These are phyloP conservation scores for Epizoanthus scotinus DNA, from an alignment of 92 coral and sea anemone species.

Conservation along the genomic window DNA sequence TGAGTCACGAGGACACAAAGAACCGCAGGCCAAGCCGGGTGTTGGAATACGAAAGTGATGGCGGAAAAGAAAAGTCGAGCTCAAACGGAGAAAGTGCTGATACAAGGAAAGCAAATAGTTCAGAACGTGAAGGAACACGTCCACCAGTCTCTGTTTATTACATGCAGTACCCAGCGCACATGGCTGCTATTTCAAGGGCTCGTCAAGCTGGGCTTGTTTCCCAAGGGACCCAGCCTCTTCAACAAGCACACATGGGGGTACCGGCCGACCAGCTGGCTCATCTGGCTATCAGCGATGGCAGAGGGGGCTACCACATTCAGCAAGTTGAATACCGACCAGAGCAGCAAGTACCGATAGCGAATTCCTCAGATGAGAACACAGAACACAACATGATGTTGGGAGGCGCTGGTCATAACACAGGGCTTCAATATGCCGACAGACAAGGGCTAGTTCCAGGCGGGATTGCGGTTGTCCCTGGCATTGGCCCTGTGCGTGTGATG, in stretches of 20 bases:
- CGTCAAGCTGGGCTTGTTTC: conserved; percentile 34
- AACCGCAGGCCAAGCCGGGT: conserved; percentile 33
- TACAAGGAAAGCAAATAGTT: conserved; percentile 5
- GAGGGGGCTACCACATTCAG: conserved; percentile 36
- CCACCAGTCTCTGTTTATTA: conserved; percentile 35
- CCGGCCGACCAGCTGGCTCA: conserved; percentile 38
- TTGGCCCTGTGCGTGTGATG: conserved; percentile 80
- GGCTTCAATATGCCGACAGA: conserved; percentile 79
- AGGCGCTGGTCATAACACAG: conserved; percentile 41
- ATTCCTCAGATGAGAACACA: conserved; percentile 60
- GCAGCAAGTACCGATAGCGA: conserved; percentile 89
- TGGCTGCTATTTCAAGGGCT: conserved; percentile 41
- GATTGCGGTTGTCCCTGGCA: conserved; percentile 78
- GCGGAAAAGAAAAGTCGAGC: conserved; percentile 38
- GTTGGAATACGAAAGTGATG: conserved; percentile 60
- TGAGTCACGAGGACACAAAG: conserved; percentile 64
- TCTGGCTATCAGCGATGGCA: conserved; percentile 39
- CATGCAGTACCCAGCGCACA: conserved; percentile 38
- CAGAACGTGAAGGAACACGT: conserved; percentile 14
- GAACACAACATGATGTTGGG: conserved; percentile 53
- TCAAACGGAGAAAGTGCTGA: conserved; percentile 32
- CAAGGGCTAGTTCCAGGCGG: conserved; percentile 63
- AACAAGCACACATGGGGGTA: conserved; percentile 37
- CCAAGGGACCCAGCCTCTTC: conserved; percentile 31
- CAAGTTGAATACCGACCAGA: conserved; percentile 73